A percentile compares a stretch with the other conserved stretches of the same genome.
These are phyloP conservation scores for Parazoanthus atlanticus DNA, from an alignment of 92 coral and sea anemone genomes.

Conservation along the genomic window DNA sequence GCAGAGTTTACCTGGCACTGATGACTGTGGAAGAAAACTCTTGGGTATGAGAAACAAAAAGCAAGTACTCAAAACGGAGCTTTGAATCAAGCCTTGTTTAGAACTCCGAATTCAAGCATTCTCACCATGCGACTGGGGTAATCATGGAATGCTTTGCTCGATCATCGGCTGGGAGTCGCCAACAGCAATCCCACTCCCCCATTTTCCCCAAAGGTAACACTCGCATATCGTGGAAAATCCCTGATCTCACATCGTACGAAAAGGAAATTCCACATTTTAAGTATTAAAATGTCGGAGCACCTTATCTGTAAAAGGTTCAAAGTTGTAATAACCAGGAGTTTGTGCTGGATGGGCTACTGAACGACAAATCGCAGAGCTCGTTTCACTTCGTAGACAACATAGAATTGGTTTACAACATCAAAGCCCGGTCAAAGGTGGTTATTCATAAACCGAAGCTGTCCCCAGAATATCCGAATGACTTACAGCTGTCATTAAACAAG, in stretches of 20 bases:
- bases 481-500: no score
- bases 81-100: neutral
- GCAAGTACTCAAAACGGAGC: slow-evolving; percentile 24
- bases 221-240: neutral
- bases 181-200: neutral
- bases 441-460: no score
- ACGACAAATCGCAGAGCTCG: neutral
- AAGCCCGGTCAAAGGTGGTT: neutral
- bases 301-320: neutral
- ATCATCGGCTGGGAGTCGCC: neutral
- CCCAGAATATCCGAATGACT: no score
- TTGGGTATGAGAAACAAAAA: slow-evolving; percentile 18
- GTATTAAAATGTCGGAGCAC: neutral
- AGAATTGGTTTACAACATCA: neutral
- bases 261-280: neutral
- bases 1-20: slow-evolving; percentile 51
- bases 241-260: neutral
- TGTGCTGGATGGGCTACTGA: neutral
- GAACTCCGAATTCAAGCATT: neutral
- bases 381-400: neutral
- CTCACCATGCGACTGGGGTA: neutral
- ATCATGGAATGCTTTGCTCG: neutral
- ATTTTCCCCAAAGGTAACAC: neutral
- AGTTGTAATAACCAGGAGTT: neutral
- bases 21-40: slow-evolving; percentile 14